A percentile compares a stretch with the other conserved stretches of the same genome.
Evolutionary conservation across 1,140 invertebrate genomes (phyloP).

Genomic region (Sinonovacula constricta): DNA sequence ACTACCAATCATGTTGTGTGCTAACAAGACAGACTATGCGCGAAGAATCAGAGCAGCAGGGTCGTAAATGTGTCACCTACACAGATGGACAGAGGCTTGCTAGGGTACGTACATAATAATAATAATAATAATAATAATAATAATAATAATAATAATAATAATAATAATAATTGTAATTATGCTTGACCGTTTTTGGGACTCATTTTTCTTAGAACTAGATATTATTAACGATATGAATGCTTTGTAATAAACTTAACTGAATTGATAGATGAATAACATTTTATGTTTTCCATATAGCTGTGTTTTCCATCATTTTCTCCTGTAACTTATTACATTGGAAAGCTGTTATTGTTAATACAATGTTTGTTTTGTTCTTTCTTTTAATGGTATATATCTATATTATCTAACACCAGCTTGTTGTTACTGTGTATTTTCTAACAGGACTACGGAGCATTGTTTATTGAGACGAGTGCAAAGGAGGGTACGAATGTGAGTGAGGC

Average conservation of each 20-base stretch:
- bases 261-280: too few relatives aligned
- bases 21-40: conserved; percentile 82
- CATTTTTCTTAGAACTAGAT: too few relatives aligned
- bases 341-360: too few relatives aligned
- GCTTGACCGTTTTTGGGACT: too few relatives aligned
- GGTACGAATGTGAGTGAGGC: conserved; percentile 80
- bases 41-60: conserved; percentile 65
- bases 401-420: not conserved
- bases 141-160: not conserved
- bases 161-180: too few relatives aligned
- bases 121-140: too few relatives aligned
- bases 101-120: conserved; percentile 69
- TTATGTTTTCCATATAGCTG: too few relatives aligned
- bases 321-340: too few relatives aligned
- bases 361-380: too few relatives aligned
- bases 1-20: conserved; percentile 81
- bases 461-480: conserved; percentile 78
- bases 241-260: too few relatives aligned
- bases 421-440: conserved; percentile 8
- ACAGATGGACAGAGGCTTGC: conserved; percentile 75
- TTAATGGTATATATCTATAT: not conserved
- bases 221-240: too few relatives aligned
- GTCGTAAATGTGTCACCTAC: conserved; percentile 66
- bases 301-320: too few relatives aligned
- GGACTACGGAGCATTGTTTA: conserved; percentile 74